These are phyloP conservation scores for Sminthurides bifidus DNA, from an alignment of 1,140 invertebrate species.

Conservation along the genomic window DNA sequence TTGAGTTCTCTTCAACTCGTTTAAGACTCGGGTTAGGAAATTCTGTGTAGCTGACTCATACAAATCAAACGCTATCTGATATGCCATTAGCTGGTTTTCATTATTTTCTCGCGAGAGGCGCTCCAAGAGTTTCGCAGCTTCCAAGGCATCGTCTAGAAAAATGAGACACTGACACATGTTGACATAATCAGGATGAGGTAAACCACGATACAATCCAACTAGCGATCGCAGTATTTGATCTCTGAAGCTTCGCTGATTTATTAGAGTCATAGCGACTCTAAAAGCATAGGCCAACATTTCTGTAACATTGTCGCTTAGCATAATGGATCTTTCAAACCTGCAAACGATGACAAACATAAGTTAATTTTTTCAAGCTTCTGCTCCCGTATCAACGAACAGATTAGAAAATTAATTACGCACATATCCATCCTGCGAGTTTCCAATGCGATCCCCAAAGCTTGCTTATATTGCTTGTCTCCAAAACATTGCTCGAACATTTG, in stretches of 20 bases:
- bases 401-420: conserved; percentile 35
- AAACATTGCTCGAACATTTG: conserved; percentile 93
- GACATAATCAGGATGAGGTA: conserved; percentile 83
- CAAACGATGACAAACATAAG: background rate
- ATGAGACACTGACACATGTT: conserved; percentile 95
- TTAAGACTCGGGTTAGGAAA: conserved; percentile 77
- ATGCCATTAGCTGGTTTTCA: conserved; percentile 74
- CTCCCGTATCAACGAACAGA: background rate
- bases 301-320: conserved; percentile 59
- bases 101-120: conserved; percentile 62
- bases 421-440: conserved; percentile 95
- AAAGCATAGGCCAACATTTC: conserved; percentile 90
- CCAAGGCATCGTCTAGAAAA: conserved; percentile 82
- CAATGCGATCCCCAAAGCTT: conserved; percentile 83
- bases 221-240: conserved; percentile 76
- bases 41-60: conserved; percentile 99
- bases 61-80: conserved; percentile 97
- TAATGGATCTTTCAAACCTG: conserved; percentile 27
- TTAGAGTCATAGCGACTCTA: conserved; percentile 87
- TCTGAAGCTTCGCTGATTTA: conserved; percentile 83
- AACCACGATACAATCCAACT: conserved; percentile 75
- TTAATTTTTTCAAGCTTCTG: background rate
- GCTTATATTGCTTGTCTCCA: conserved; percentile 75
- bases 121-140: conserved; percentile 81
- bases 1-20: conserved; percentile 51